phyloP scores from a whole-genome alignment of 2,888 invertebrate species.

The Mythimna vitellina region DNA sequence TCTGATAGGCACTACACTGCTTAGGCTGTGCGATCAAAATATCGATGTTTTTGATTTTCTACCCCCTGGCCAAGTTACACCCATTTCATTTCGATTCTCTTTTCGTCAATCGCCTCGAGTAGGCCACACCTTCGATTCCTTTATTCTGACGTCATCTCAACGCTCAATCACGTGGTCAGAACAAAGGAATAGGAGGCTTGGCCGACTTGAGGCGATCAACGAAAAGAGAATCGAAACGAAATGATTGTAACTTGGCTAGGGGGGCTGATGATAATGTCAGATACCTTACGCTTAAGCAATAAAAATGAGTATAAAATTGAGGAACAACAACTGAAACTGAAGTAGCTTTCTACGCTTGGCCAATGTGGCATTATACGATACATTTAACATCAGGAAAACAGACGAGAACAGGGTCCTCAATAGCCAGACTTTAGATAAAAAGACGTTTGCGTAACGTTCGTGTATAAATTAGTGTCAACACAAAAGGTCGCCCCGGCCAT shows the following conservation, averaged over 20 bases:
- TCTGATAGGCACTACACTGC: background rate
- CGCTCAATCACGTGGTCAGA: too few relatives aligned
- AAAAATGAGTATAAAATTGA: slow-evolving; percentile 2
- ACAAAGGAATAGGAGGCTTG: too few relatives aligned
- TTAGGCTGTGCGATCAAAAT: background rate
- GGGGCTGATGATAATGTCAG: background rate
- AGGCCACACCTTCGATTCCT: too few relatives aligned
- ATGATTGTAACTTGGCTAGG: too few relatives aligned
- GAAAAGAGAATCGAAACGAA: too few relatives aligned
- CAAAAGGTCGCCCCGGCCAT: slow-evolving; percentile 61
- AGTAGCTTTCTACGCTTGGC: slow-evolving; percentile 13
- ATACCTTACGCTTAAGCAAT: background rate
- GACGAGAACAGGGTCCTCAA: slow-evolving; percentile 40
- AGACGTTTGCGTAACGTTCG: slow-evolving; percentile 51
- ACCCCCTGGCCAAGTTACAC: too few relatives aligned
- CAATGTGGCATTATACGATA: slow-evolving; percentile 21
- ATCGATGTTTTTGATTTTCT: background rate
- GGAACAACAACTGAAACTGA: background rate
- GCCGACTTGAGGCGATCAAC: too few relatives aligned
- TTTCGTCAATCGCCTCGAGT: too few relatives aligned
- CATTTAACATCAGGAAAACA: slow-evolving; percentile 40
- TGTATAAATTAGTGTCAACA: slow-evolving; percentile 56
- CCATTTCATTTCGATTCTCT: too few relatives aligned
- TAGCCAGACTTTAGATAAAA: slow-evolving; percentile 44
- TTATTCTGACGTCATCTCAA: too few relatives aligned